Percentiles rank a stretch among this genome's conserved stretches.
Conservation (phyloP, 1,140 invertebrate genomes). For the Ylistrum balloti region DNA sequence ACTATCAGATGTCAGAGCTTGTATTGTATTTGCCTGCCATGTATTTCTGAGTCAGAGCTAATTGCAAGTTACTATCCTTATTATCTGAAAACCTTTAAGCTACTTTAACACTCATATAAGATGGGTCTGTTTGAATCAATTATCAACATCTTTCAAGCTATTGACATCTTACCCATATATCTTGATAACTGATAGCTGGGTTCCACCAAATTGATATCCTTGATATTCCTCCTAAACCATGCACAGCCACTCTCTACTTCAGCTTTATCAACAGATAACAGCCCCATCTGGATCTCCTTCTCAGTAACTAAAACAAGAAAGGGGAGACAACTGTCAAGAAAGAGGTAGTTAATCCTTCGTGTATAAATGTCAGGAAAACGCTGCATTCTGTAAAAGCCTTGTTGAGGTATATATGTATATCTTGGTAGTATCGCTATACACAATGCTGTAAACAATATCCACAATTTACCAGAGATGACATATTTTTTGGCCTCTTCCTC, state of each 20-base stretch:
- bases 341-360: background rate
- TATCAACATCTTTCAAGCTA: too few species aligned
- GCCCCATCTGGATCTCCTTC: constrained; percentile 62
- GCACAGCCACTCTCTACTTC: constrained; percentile 58
- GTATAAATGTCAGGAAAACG: background rate
- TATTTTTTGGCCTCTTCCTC: constrained; percentile 64
- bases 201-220: constrained; percentile 62
- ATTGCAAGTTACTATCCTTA: too few species aligned
- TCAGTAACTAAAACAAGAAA: constrained; percentile 67
- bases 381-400: too few species aligned
- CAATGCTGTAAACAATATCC: background rate
- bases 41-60: too few species aligned
- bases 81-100: too few species aligned
- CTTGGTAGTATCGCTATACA: too few species aligned
- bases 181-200: constrained; percentile 58
- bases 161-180: constrained; percentile 62
- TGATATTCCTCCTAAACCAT: constrained; percentile 69
- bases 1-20: too few species aligned
- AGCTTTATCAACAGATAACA: constrained; percentile 51
- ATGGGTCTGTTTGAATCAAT: too few species aligned
- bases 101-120: too few species aligned
- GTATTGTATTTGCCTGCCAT: too few species aligned
- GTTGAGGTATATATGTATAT: too few species aligned
- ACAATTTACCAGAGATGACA: constrained; percentile 62
- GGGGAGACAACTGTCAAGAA: background rate